A percentile compares a stretch with the other conserved stretches of the same genome.
Evolutionary conservation across 2,113 vertebrate genomes (phyloP).

Genomic region (Eulacestoma nigropectus): DNA sequence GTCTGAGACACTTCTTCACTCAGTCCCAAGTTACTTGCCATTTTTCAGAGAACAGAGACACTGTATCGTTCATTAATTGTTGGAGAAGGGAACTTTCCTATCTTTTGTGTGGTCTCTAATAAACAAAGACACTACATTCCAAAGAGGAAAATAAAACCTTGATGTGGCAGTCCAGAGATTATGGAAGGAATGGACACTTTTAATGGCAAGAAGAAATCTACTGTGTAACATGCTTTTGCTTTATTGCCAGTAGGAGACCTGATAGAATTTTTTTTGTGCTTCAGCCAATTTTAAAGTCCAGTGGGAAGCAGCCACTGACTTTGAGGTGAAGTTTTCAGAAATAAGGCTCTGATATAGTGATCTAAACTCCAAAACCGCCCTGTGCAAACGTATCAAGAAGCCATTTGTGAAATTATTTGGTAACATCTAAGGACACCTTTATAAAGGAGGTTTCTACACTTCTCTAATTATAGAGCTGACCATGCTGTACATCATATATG

Average conservation of each 20-base stretch:
- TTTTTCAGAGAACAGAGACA: slow-evolving; percentile 32
- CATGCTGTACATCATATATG: neutral
- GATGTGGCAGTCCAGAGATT: neutral
- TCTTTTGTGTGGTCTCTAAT: slow-evolving; percentile 14
- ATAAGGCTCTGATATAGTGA: neutral
- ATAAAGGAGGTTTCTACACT: neutral
- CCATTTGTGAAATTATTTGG: neutral
- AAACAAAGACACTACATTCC: neutral
- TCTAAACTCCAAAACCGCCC: neutral
- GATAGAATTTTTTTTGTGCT: slow-evolving; percentile 1
- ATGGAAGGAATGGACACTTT: neutral
- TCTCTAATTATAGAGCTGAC: neutral
- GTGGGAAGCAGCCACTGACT: neutral
- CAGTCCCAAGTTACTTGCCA: neutral
- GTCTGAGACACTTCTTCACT: slow-evolving; percentile 25
- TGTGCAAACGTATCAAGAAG: neutral
- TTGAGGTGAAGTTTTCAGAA: slow-evolving; percentile 9
- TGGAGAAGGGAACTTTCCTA: neutral
- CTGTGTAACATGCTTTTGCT: neutral
- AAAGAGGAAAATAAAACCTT: neutral
- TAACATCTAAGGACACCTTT: neutral
- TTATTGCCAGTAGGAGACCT: neutral
- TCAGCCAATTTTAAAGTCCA: neutral
- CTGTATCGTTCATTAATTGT: neutral
- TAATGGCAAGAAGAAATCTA: neutral